Evolutionary conservation across 2,113 vertebrate species (phyloP).

Genomic region (Ariopsis seemanni): DNA sequence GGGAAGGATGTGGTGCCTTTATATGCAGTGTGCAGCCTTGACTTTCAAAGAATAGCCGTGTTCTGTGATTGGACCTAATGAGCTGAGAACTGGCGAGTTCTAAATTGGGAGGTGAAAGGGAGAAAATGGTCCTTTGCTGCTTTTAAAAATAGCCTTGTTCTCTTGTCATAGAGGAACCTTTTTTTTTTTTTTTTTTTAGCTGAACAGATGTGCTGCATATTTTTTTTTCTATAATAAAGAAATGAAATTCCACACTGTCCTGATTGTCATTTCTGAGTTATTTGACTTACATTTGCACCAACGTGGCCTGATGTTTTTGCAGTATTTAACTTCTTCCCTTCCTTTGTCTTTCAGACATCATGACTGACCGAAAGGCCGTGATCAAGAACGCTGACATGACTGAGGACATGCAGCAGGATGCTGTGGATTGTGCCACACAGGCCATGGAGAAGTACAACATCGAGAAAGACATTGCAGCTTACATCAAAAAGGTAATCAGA

Average conservation of each 20-base stretch:
- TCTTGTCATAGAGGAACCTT: background rate
- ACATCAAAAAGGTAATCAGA: slow-evolving; percentile 91
- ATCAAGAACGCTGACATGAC: slow-evolving; percentile 99
- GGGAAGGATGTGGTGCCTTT: background rate
- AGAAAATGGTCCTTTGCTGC: background rate
- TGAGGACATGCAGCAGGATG: slow-evolving; percentile 99
- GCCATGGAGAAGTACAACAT: slow-evolving; percentile 99
- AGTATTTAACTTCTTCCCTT: background rate
- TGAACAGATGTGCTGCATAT: background rate
- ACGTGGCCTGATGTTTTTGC: background rate
- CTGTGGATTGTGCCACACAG: slow-evolving; percentile 96
- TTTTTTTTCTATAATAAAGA: background rate
- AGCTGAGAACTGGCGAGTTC: background rate
- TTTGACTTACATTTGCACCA: background rate
- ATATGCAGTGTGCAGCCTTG: background rate
- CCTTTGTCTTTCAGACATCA: slow-evolving; percentile 67
- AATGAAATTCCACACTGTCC: background rate
- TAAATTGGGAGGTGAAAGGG: background rate
- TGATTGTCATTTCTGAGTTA: background rate
- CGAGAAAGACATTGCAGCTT: slow-evolving; percentile 97
- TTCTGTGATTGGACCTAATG: background rate
- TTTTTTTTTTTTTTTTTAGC: background rate
- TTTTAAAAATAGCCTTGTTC: background rate
- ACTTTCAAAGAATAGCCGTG: background rate
- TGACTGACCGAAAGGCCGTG: slow-evolving; percentile 98